Base-by-base conservation (phyloP, 2,113 vertebrate species). In the Poeciliopsis retropinna region DNA sequence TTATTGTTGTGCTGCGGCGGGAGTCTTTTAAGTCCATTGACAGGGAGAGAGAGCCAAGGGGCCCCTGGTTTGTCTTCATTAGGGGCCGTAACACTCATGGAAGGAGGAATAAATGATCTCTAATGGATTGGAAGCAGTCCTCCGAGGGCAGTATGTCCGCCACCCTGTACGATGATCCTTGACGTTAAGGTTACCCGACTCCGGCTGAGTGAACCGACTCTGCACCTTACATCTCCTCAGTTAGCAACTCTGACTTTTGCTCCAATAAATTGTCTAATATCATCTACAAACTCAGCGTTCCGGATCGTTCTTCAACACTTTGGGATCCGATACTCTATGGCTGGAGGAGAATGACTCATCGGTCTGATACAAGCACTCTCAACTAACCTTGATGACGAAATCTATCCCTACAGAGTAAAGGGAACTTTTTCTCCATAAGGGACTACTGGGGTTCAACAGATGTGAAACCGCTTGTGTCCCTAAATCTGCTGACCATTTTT, bases 41-140 rank as follows among this genome's bases (percentile, higher is more conserved):
- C 51, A n/a, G 64, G 19, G 63, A 34, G 13, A 14, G 63, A 34
- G 13, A 14, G 76, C 74, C 61, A 3, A 32, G 61, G 78, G 67
- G 73, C 60, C 66, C 60, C 8, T 12, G 75, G 70, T 82, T 88
- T 83, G 66, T 87, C 85, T 83, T 83, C 78, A 83, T 93, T 89
- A 90, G 86, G 54, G 32, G 62, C 70, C 60, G 9, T 72, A 71
- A 78, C 78, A 69, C 51, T 70, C 72, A 44, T 81, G 63, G 72
- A 66, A 85, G 73, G 78, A 67, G 30, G 64, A 70, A 67, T 64
- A 87, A 91, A 89, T 47, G 14, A 44, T 47, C 44, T 47, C 17
- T 47, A 47, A 47, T 88, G 83, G 75, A 80, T 73, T 65, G 63
- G 77, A 85, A 84, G 81, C 77, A 73, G 75, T 83, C 78, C 82